phyloP scores from a whole-genome alignment of 2,797 vertebrate species.

The Bradypodion pumilum region DNA sequence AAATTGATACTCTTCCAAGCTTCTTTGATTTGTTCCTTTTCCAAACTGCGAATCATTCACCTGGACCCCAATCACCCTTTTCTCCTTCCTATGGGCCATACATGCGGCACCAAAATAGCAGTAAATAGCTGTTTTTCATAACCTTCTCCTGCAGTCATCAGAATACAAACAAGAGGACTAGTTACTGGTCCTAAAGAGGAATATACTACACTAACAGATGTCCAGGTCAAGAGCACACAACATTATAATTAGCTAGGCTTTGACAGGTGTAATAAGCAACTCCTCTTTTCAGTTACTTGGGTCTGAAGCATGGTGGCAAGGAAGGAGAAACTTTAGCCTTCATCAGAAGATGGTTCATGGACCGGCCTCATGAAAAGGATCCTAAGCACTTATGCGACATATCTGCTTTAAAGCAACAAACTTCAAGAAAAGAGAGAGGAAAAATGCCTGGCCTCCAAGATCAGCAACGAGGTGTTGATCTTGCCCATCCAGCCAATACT shows the following conservation, averaged over 20 bases:
- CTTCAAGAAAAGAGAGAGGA: slow-evolving; percentile 13
- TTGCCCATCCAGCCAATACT: neutral
- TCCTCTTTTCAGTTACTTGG: neutral
- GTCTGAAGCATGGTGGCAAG: neutral
- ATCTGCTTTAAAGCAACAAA: slow-evolving; percentile 15
- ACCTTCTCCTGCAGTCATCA: neutral
- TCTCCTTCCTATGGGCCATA: neutral
- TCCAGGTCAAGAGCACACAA: neutral
- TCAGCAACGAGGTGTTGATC: neutral
- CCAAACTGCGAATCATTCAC: neutral
- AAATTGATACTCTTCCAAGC: neutral
- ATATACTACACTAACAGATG: slow-evolving; percentile 21
- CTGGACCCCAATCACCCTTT: neutral
- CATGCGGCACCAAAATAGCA: neutral
- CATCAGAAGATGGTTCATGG: neutral
- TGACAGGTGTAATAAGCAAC: slow-evolving; percentile 7
- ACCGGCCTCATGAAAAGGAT: neutral
- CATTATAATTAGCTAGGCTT: slow-evolving; percentile 11
- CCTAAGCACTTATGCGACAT: neutral
- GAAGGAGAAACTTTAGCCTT: slow-evolving; percentile 31
- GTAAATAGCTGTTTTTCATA: neutral
- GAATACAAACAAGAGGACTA: neutral
- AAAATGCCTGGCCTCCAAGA: slow-evolving; percentile 3
- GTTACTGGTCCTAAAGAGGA: neutral
- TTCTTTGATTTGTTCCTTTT: neutral